Evolutionary conservation across 2,113 vertebrate species (phyloP), one percentile per base, ranked within the genome.

Genomic region (Paraplagusia blochii): DNA sequence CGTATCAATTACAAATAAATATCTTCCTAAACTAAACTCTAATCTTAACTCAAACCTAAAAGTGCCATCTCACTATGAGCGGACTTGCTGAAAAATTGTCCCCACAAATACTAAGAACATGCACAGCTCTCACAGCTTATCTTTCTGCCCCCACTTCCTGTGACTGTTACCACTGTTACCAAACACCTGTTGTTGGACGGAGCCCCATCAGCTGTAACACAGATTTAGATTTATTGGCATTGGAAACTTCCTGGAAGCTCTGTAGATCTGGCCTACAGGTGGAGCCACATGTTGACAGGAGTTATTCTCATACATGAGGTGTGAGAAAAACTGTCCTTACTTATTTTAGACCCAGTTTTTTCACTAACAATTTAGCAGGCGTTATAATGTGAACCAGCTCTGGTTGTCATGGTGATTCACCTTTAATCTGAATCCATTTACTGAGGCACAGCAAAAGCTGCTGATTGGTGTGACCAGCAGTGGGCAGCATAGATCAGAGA

Each of bases 111-210:
- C 59, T 22, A 43, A 55, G 80, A 83, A 80, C 72, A 67, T 48
- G 53, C 40, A 45, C 46, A 58, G 59, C 69, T 53, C 71, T 40
- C 63, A 46, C 44, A 60, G 74, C 76, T 70, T 66, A 76, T 76
- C 55, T 19, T 11, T 63, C 71, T 62, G 55, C 78, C 82, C 72
- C 80, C 74, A 78, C 82, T 85, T 83, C 65, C 75, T 66, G 57
- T 33, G 5, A 14, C 48, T 18, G 42, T 49, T 50, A 77, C 66
- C 49, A 53, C 67, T 53, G 57, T 85, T 71, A 76, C 2, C 44
- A 60, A 58, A 78, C 87, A 89, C 80, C 86, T 88, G 85, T 89
- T 82, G 81, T 77, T 53, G 33, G 17, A 35, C 62, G 36, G 14
- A 16, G 43, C 17, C 1, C 9, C 47, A 13, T 70, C 56, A 68